Evolutionary conservation across 2,113 vertebrate genomes (phyloP).

Genomic region (Cnemophilus loriae): DNA sequence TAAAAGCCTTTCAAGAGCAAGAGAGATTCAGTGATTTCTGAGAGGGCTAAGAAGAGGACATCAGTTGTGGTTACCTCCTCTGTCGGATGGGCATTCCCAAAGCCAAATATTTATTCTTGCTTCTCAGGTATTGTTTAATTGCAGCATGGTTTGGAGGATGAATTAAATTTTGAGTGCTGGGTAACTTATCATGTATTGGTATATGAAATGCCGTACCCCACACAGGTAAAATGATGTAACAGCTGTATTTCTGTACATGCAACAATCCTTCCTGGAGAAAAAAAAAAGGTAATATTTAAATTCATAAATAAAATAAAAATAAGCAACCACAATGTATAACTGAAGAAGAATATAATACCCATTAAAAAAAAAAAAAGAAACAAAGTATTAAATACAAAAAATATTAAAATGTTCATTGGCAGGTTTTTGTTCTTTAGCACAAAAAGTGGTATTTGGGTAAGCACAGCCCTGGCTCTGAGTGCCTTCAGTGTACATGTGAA

Average conservation of each 20-base stretch:
- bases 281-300: not conserved
- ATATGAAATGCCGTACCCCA: not conserved
- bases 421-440: not conserved
- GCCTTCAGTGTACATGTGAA: not conserved
- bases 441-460: not conserved
- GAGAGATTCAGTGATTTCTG: not conserved
- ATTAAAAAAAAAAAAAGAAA: not conserved
- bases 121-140: not conserved
- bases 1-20: not conserved
- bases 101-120: not conserved
- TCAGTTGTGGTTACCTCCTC: not conserved
- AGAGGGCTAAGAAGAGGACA: not conserved
- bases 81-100: not conserved
- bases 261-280: not conserved
- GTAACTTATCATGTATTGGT: not conserved
- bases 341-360: not conserved
- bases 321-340: fast-evolving
- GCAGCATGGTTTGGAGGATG: not conserved
- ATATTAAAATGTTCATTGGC: fast-evolving
- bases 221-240: not conserved
- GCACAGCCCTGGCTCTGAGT: not conserved
- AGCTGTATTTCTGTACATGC: not conserved
- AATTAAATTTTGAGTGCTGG: not conserved
- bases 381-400: not conserved
- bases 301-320: not conserved